phyloP scores from a whole-genome alignment of 2,888 invertebrate genomes.

The Coelinius sp. region DNA sequence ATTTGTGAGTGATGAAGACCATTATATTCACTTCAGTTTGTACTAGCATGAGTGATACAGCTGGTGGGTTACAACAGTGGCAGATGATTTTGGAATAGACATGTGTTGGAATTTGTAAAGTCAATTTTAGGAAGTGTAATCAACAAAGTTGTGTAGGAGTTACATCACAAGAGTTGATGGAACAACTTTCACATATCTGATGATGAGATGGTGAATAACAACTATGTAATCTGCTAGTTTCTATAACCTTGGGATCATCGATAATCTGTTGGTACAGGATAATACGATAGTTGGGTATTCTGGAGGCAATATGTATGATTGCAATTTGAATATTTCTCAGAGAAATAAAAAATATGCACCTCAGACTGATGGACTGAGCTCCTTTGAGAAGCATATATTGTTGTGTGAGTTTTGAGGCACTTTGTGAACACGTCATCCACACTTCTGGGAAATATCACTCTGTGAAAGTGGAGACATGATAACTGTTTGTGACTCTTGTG shows the following conservation, averaged over 20 bases:
- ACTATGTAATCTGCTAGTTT: background rate
- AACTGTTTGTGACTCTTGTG: background rate
- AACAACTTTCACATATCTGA: background rate
- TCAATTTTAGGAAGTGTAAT: background rate
- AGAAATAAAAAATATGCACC: no score
- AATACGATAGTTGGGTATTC: background rate
- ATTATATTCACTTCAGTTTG: background rate
- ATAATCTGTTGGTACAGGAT: background rate
- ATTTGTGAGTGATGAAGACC: background rate
- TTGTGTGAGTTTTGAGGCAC: background rate
- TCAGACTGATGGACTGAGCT: no score
- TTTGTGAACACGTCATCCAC: background rate
- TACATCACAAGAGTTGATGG: background rate
- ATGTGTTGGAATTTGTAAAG: background rate
- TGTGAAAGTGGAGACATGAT: background rate
- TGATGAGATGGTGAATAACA: background rate
- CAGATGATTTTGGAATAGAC: background rate
- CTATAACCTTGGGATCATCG: background rate
- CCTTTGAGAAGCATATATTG: no score
- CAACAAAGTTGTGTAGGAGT: background rate
- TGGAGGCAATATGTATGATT: no score
- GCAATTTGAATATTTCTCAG: no score
- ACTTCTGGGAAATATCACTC: background rate
- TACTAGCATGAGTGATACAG: background rate
- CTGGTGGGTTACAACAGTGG: background rate